Percentiles rank a stretch among this genome's conserved stretches.
Evolutionary conservation across 2,888 invertebrate species (phyloP).

Genomic region (Cinara cedri): DNA sequence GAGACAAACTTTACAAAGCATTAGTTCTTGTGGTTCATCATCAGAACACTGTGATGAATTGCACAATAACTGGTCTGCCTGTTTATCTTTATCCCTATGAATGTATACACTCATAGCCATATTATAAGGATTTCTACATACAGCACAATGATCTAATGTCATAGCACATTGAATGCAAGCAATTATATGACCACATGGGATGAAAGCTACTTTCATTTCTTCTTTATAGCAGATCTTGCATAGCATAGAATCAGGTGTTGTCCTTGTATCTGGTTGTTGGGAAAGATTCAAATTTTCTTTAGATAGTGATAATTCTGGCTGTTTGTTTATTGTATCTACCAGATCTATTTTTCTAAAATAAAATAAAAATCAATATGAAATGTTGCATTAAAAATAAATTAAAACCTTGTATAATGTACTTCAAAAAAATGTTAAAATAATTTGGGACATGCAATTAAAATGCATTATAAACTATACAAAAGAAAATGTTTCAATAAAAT

Average conservation of each 20-base stretch:
- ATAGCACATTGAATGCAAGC: conserved; percentile 91
- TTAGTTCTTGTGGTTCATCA: conserved; percentile 21
- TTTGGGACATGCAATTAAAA: not conserved
- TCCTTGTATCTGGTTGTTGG: conserved; percentile 9
- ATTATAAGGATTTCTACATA: conserved; percentile 79
- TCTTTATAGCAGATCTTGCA: conserved; percentile 92
- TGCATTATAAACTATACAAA: not conserved
- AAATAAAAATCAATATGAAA: not conserved
- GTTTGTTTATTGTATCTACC: conserved; percentile 5
- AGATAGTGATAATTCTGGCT: not conserved
- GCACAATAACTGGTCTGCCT: conserved; percentile 17
- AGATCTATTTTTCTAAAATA: too few species aligned
- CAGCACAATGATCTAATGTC: conserved; percentile 82
- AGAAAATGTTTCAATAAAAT: not conserved
- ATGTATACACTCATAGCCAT: conserved; percentile 70
- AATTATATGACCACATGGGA: conserved; percentile 94
- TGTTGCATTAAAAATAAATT: conserved; percentile 1
- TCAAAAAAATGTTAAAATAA: not conserved
- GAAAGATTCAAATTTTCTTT: not conserved
- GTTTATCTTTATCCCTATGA: not conserved
- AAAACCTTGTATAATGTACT: not conserved
- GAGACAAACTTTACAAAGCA: conserved; percentile 88
- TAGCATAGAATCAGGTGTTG: conserved; percentile 62
- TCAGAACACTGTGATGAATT: conserved; percentile 39
- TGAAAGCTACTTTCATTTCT: conserved; percentile 87